phyloP scores from a whole-genome alignment of 2,888 invertebrate species.

The Beris morrisii region DNA sequence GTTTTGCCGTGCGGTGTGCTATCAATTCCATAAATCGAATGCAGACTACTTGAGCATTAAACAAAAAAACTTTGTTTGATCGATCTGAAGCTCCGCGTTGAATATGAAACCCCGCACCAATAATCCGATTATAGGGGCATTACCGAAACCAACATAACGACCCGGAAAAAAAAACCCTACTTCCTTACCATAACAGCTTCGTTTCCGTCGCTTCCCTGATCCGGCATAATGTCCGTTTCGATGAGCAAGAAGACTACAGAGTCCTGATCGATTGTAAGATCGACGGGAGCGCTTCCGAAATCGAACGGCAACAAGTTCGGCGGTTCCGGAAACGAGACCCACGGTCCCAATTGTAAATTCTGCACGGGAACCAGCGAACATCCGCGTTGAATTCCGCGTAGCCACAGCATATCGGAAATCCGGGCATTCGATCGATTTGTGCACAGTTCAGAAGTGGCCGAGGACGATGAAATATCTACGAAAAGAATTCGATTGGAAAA shows the following conservation, averaged over 20 bases:
- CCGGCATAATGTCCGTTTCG: conserved; percentile 51
- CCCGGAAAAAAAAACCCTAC: no score
- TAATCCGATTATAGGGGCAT: no score
- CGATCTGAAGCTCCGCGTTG: no score
- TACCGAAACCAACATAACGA: no score
- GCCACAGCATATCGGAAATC: conserved; percentile 55
- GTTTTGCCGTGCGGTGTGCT: no score
- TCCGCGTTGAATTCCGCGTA: conserved; percentile 52
- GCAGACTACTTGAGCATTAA: no score
- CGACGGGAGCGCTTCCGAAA: conserved; percentile 40
- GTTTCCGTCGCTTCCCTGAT: conserved; percentile 37
- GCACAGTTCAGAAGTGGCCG: conserved; percentile 54
- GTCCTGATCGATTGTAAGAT: conserved; percentile 41
- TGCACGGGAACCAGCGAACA: conserved; percentile 56
- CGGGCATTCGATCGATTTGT: conserved; percentile 51
- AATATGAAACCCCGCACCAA: no score
- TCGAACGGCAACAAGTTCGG: conserved; percentile 54
- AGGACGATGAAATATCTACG: conserved; percentile 28
- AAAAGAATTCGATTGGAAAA: conserved; percentile 3
- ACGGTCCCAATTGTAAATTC: conserved; percentile 57
- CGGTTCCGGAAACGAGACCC: conserved; percentile 59
- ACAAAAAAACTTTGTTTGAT: no score
- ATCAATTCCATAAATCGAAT: no score
- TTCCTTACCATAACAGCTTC: conserved; percentile 45
- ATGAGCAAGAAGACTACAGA: conserved; percentile 49